Conservation (phyloP, 2,888 invertebrate species). For the Calliscelio sp. region DNA sequence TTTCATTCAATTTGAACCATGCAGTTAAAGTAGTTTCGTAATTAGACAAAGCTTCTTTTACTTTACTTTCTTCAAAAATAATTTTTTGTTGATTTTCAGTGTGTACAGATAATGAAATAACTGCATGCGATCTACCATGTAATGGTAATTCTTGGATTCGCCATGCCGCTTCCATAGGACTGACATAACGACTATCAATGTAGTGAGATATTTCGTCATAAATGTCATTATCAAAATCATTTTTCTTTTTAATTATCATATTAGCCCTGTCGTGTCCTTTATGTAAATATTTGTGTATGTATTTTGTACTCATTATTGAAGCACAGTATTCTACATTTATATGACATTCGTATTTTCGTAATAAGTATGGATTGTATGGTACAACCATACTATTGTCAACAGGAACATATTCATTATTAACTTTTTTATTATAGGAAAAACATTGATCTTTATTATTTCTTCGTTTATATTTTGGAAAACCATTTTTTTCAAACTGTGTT, state of each 20-base stretch:
- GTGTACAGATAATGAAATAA: slow-evolving; percentile 64
- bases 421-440: background rate
- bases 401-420: slow-evolving; percentile 31
- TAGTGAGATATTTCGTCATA: slow-evolving; percentile 28
- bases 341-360: slow-evolving; percentile 64
- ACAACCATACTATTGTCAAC: slow-evolving; percentile 68
- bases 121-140: slow-evolving; percentile 56
- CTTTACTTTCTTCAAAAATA: slow-evolving; percentile 29
- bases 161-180: slow-evolving; percentile 60
- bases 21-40: slow-evolving; percentile 56
- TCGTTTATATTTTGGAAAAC: slow-evolving; percentile 13
- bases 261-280: slow-evolving; percentile 58
- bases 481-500: slow-evolving; percentile 26
- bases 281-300: slow-evolving; percentile 66
- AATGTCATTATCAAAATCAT: background rate
- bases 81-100: slow-evolving; percentile 65
- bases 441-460: slow-evolving; percentile 7
- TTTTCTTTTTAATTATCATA: slow-evolving; percentile 1
- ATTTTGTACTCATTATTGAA: slow-evolving; percentile 64
- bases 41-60: slow-evolving; percentile 28
- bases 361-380: slow-evolving; percentile 57
- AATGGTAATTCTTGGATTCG: slow-evolving; percentile 70
- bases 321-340: slow-evolving; percentile 72
- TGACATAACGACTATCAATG: slow-evolving; percentile 60
- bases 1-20: slow-evolving; percentile 63